Evolutionary conservation across 2,113 vertebrate genomes (phyloP).

Genomic region (Salvelinus fontinalis): DNA sequence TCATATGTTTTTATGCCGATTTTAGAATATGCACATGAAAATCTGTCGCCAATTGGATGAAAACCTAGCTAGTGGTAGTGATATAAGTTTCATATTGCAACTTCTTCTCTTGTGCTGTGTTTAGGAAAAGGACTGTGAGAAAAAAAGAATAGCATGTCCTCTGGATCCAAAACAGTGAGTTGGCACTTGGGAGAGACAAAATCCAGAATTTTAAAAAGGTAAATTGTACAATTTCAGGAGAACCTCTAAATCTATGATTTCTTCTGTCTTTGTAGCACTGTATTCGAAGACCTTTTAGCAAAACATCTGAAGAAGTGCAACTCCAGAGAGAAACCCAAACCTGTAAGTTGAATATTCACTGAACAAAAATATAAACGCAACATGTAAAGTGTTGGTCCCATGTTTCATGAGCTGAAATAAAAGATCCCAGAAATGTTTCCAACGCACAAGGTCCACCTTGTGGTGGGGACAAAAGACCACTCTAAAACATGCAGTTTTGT

Average conservation of each 20-base stretch:
- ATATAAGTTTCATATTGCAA: constrained; percentile 32
- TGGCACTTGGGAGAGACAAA: neutral
- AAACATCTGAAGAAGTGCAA: constrained; percentile 86
- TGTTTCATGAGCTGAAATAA: too few species aligned
- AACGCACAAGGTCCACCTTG: too few species aligned
- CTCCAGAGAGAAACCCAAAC: constrained; percentile 82
- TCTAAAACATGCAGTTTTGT: too few species aligned
- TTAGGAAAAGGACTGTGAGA: constrained; percentile 66
- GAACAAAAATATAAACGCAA: neutral
- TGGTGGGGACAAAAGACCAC: too few species aligned
- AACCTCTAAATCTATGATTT: neutral
- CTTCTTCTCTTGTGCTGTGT: constrained; percentile 72
- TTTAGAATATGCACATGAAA: too few species aligned
- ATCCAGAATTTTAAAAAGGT: neutral
- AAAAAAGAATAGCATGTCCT: constrained; percentile 79
- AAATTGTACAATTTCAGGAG: neutral
- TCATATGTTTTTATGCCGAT: too few species aligned
- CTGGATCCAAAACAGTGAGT: constrained; percentile 78
- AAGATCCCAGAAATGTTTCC: too few species aligned
- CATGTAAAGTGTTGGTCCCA: too few species aligned
- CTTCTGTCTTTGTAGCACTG: constrained; percentile 66
- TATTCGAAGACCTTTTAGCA: constrained; percentile 81
- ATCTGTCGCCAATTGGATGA: too few species aligned
- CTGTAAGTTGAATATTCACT: constrained; percentile 69
- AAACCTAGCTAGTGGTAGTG: neutral